Percentiles rank a stretch among this genome's conserved stretches.
These are phyloP conservation scores for Falco cherrug DNA, from an alignment of 2,797 vertebrate genomes.

Conservation along the genomic window DNA sequence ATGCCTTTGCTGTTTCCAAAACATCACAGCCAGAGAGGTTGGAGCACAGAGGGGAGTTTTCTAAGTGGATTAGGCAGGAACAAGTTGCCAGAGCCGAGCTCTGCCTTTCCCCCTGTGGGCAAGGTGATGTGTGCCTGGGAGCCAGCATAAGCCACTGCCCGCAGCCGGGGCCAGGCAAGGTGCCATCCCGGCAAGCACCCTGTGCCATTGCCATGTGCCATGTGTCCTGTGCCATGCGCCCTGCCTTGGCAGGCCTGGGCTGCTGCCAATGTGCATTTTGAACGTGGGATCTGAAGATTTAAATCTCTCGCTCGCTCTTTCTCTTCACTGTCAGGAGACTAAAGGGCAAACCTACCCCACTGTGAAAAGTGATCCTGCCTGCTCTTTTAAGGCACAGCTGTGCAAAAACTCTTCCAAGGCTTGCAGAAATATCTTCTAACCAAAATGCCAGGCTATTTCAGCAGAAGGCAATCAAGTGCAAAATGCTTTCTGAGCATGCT, in stretches of 20 bases:
- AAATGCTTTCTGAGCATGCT: background rate
- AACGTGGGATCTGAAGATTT: background rate
- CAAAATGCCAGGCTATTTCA: background rate
- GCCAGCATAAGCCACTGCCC: background rate
- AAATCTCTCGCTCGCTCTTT: fast-evolving
- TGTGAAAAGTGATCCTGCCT: background rate
- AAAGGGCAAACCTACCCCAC: background rate
- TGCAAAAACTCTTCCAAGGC: background rate
- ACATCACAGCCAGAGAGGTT: background rate
- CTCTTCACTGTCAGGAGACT: background rate
- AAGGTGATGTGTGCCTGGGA: background rate
- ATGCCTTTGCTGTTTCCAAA: background rate
- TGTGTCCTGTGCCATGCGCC: fast-evolving
- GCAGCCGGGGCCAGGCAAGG: background rate
- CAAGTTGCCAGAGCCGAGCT: background rate
- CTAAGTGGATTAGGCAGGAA: background rate
- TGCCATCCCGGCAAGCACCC: fast-evolving
- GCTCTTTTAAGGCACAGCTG: background rate
- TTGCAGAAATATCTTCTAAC: background rate
- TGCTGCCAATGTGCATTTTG: background rate
- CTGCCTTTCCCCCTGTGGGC: fast-evolving
- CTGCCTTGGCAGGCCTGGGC: background rate
- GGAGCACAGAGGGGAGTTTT: background rate
- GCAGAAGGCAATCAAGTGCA: background rate
- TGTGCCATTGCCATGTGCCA: fast-evolving